Percentiles rank a stretch among this genome's conserved stretches.
Evolutionary conservation across 2,797 vertebrate species (phyloP).

Genomic region (Neosilurus hyrtlii): DNA sequence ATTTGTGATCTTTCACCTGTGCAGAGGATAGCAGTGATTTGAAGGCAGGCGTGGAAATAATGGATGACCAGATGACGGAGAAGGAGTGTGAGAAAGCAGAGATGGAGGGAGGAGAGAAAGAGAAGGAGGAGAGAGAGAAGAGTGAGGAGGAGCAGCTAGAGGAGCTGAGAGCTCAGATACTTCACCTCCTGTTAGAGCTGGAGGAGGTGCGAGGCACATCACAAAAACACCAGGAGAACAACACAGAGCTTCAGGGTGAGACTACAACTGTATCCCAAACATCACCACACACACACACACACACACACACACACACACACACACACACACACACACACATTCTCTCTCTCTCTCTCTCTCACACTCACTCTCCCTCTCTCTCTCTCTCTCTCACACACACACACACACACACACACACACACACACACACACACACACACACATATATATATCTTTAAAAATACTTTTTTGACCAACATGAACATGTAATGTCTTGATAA

Average conservation of each 20-base stretch:
- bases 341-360: background rate
- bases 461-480: no score
- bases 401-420: background rate
- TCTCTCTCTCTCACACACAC: background rate
- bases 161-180: constrained; percentile 75
- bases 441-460: no score
- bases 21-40: constrained; percentile 70
- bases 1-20: background rate
- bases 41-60: constrained; percentile 65
- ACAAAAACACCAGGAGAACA: constrained; percentile 81
- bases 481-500: no score
- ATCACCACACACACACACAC: background rate
- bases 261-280: background rate
- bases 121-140: constrained; percentile 56
- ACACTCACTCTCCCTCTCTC: background rate
- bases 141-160: constrained; percentile 77
- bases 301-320: background rate
- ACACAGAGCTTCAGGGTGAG: constrained; percentile 83
- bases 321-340: background rate
- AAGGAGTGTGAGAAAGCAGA: constrained; percentile 68
- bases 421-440: background rate
- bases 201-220: constrained; percentile 79
- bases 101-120: constrained; percentile 61
- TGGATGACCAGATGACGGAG: constrained; percentile 68
- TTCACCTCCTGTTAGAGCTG: constrained; percentile 83